Conservation (phyloP, 2,113 vertebrate genomes). For the Vicugna pacos region DNA sequence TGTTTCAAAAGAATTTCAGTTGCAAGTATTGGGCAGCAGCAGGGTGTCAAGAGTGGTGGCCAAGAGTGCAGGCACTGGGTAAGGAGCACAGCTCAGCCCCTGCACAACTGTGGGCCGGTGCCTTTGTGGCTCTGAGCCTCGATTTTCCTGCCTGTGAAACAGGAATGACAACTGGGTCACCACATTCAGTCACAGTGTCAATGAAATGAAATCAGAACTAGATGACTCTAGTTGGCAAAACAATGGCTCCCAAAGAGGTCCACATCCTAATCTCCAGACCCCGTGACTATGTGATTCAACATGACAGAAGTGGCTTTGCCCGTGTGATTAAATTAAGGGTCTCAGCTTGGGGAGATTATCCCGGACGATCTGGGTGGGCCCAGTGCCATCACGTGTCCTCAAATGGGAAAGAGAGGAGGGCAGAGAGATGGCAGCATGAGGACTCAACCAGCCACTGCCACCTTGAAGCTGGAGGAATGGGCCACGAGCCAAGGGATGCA, state of each 20-base stretch:
- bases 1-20: neutral
- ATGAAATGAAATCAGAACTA: neutral
- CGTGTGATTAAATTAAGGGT: neutral
- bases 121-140: neutral
- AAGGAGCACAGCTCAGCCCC: neutral
- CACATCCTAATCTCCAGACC: rapidly evolving
- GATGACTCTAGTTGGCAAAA: neutral
- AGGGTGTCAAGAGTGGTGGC: too few relatives aligned
- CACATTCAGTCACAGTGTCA: rapidly evolving
- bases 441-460: rapidly evolving
- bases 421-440: neutral
- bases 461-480: neutral
- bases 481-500: neutral
- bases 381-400: neutral
- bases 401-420: neutral
- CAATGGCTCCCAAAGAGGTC: neutral
- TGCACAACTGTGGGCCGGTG: neutral
- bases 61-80: neutral
- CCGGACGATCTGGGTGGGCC: neutral
- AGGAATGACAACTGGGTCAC: neutral
- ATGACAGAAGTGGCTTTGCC: neutral
- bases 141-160: neutral
- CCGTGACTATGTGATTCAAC: neutral
- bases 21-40: neutral
- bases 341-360: neutral